These are phyloP conservation scores for Branchinecta sandiegonensis DNA, from an alignment of 2,888 invertebrate species.

Conservation along the genomic window DNA sequence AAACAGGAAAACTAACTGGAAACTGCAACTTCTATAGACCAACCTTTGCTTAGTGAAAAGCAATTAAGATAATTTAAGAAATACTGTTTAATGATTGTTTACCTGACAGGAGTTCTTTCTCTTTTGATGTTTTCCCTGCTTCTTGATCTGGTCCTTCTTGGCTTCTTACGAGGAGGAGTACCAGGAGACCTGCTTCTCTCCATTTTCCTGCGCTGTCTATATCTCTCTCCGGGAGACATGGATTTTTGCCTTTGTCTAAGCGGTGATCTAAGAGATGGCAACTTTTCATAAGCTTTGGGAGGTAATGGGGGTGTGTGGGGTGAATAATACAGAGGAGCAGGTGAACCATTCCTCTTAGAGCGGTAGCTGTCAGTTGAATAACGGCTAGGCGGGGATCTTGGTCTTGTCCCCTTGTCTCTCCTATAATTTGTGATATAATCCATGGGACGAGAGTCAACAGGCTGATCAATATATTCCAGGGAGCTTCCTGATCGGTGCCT, in stretches of 20 bases:
- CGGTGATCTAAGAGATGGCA: conserved; percentile 17
- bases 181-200: conserved; percentile 29
- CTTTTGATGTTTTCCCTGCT: conserved; percentile 23
- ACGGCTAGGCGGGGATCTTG: background rate
- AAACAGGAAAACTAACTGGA: conserved; percentile 29
- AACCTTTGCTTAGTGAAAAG: background rate
- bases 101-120: conserved; percentile 23
- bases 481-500: background rate
- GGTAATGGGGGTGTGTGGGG: conserved; percentile 55
- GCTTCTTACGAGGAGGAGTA: conserved; percentile 27
- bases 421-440: conserved; percentile 8
- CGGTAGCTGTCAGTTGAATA: background rate
- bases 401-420: background rate
- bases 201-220: conserved; percentile 23
- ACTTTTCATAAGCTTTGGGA: conserved; percentile 39
- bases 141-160: conserved; percentile 24
- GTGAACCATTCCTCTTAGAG: background rate
- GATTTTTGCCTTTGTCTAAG: conserved; percentile 20
- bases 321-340: conserved; percentile 35
- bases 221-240: conserved; percentile 20
- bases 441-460: background rate
- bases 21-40: background rate
- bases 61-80: background rate
- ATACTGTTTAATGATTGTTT: background rate
- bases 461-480: background rate